These are phyloP conservation scores for Stenotaenia linearis DNA, from an alignment of 2,888 invertebrate genomes.

Conservation along the genomic window DNA sequence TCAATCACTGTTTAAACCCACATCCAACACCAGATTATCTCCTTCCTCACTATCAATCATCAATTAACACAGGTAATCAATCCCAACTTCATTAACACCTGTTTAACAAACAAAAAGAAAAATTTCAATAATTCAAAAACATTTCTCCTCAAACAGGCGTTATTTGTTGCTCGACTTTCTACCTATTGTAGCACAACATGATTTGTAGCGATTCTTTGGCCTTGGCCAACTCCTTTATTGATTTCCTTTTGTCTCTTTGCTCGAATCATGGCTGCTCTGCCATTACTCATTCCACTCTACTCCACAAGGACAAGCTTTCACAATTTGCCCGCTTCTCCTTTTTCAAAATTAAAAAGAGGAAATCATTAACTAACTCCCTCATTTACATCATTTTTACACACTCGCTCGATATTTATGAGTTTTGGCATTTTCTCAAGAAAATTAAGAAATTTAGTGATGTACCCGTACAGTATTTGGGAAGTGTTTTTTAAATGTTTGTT, in stretches of 20 bases:
- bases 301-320: background rate
- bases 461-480: too few relatives aligned
- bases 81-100: background rate
- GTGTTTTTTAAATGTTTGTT: too few relatives aligned
- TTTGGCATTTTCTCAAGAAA: too few relatives aligned
- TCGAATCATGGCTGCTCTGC: constrained; percentile 12
- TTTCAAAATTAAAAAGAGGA: background rate
- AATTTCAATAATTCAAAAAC: background rate
- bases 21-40: background rate
- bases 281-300: background rate
- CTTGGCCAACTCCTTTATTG: constrained; percentile 10
- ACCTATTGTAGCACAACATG: background rate
- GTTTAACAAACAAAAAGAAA: background rate
- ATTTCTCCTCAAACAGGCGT: background rate
- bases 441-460: too few relatives aligned
- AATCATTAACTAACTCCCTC: background rate
- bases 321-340: background rate
- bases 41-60: background rate
- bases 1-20: background rate
- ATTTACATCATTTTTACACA: too few relatives aligned
- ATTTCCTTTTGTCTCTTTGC: constrained; percentile 21
- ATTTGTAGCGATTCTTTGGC: background rate
- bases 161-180: background rate
- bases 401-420: too few relatives aligned
- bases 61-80: background rate